Evolutionary conservation across 1,140 invertebrate species (phyloP).

Genomic region (Platyscapa corneri): DNA sequence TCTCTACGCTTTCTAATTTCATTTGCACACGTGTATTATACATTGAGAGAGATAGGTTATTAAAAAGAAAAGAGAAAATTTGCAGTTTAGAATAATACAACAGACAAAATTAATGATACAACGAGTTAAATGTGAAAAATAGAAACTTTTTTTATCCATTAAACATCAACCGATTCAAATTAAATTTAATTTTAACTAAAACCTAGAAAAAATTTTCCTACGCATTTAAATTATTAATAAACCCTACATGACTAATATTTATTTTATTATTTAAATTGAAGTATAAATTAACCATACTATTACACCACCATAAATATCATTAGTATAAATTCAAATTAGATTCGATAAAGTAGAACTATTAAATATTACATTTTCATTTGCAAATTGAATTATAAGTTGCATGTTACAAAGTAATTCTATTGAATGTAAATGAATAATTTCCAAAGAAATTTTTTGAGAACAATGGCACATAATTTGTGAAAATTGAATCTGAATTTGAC

Average conservation of each 20-base stretch:
- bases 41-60: too few species aligned
- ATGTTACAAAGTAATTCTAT: not conserved
- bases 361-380: not conserved
- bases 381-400: not conserved
- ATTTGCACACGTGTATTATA: too few species aligned
- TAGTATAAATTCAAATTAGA: not conserved
- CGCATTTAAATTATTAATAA: not conserved
- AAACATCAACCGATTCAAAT: not conserved
- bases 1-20: too few species aligned
- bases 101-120: too few species aligned
- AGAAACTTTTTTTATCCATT: not conserved
- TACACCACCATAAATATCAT: not conserved
- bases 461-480: not conserved
- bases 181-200: not conserved
- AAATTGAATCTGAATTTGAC: not conserved
- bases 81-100: too few species aligned
- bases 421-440: not conserved
- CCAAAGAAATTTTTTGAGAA: not conserved
- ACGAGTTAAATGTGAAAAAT: too few species aligned
- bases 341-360: not conserved
- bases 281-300: not conserved
- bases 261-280: conserved; percentile 2
- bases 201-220: not conserved
- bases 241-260: not conserved
- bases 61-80: too few species aligned